phyloP scores from a whole-genome alignment of 1,140 invertebrate genomes.

The Teleogryllus occipitalis region DNA sequence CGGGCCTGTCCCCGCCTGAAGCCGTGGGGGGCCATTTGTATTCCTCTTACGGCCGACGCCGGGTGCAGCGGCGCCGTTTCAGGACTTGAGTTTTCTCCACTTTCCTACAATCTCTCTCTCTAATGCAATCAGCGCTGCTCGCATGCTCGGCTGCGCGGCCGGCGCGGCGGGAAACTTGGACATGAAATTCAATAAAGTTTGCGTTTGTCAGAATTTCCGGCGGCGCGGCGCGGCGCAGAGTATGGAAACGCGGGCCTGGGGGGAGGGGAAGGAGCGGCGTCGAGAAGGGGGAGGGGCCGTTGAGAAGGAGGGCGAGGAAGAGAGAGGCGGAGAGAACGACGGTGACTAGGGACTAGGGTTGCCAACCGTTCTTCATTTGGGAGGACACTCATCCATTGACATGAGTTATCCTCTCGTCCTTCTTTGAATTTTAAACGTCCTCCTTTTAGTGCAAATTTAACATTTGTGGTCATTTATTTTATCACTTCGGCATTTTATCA shows the following conservation, averaged over 20 bases:
- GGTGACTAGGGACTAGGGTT: too few relatives aligned
- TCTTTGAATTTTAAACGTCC: too few relatives aligned
- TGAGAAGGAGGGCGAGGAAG: too few relatives aligned
- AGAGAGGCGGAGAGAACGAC: too few relatives aligned
- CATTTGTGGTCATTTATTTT: too few relatives aligned
- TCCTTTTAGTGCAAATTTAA: too few relatives aligned
- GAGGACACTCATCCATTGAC: too few relatives aligned
- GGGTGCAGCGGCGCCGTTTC: not conserved
- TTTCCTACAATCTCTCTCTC: not conserved
- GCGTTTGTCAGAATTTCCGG: not conserved
- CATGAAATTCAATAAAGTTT: not conserved
- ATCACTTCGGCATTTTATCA: too few relatives aligned
- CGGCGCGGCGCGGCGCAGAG: not conserved
- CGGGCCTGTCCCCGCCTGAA: too few relatives aligned
- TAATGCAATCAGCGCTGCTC: not conserved
- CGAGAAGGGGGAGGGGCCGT: too few relatives aligned
- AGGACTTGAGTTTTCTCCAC: not conserved
- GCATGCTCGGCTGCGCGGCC: not conserved
- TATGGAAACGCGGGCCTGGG: not conserved
- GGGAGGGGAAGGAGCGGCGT: not conserved
- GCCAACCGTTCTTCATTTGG: too few relatives aligned
- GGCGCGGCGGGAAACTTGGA: not conserved
- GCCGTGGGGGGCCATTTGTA: not conserved
- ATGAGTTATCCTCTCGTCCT: too few relatives aligned
- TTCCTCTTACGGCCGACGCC: not conserved